Evolutionary conservation across 2,113 vertebrate species (phyloP), one percentile per base, ranked within the genome.

Genomic region (Myiagra hebetior): DNA sequence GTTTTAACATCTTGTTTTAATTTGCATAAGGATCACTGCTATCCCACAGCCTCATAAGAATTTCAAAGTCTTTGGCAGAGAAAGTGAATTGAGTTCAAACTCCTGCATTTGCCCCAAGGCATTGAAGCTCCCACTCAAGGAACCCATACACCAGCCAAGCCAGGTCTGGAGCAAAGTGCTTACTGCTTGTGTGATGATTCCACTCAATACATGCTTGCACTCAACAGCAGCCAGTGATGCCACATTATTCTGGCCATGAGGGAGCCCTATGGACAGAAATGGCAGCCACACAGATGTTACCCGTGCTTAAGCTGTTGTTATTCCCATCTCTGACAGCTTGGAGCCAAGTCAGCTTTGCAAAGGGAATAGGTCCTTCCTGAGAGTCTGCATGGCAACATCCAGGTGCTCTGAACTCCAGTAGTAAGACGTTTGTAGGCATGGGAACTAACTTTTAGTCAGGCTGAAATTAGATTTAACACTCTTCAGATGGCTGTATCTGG

Each of bases 211-310:
- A 1, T 19, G 13, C 44, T 53, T 17, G 21, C 2, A 11, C 4
- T 37, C 31, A 64, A 28, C 49, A 76, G 64, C 37, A 46, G 24
- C 14, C 49, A 27, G 24, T 37, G 52, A 20, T 28, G 39, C 10
- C 17, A 15, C 23, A 7, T 4, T 13, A 41, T 21, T 35, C 33
- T 28, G 24, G 5, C 22, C n/a, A 35, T 2, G 7, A 33, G 10
- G 30, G 13, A 84, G 21, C 10, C 31, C 63, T 41, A 0, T 15
- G 33, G n/a, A 62, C 24, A 41, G 23, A 74, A 89, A 55, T 1
- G 0, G 28, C 26, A 55, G 15, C 27, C 30, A 3, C 3, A 1
- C 2, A 16, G 67, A 22, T 1, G 2, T 62, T 10, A 18, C 7
- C 17, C 2, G 4, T 30, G 26, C 11, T 31, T 21, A 11, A 30